Evolutionary conservation across 2,113 vertebrate species (phyloP), one percentile per base, ranked within the genome.

Genomic region (Speoplatyrhinus poulsoni): DNA sequence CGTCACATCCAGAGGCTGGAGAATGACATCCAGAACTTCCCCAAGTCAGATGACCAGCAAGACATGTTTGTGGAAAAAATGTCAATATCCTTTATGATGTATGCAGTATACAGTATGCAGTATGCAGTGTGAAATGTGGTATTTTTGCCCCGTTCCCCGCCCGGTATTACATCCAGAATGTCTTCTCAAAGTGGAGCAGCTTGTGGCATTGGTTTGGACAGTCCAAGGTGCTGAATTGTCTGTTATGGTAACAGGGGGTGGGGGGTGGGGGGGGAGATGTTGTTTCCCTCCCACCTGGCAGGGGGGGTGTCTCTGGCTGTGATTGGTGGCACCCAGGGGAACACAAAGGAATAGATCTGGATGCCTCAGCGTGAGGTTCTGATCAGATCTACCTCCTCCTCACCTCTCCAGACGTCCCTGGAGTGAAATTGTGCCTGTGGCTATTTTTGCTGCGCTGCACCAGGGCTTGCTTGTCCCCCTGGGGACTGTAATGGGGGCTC

Each of bases 31-130:
- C 66, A 93, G 85, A 96, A 94, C 55, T 98, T 98, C 80, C 94
- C 95, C 0, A 92, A 97, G 84, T 92, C 82, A 3, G 92, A 96
- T 10, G 94, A 96, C 69, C 78, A 79, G 1, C 92, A 91, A n/a
- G 97, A 99, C 88, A 98, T 96, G 91, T 99, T 99, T 91, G 95
- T 99, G 32, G 93, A 96, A 84, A 99, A 98, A 85, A 95, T 99
- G 96, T 94, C 82, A 9, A 99, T 99, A 99, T 99, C 97, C 98
- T 99, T 99, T 94, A 71, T 61, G 47, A 16, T 2, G 9, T 78
- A 66, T 62, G n/a, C 1, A 56, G 12, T 57, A 5, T 16, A 47
- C 48, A 49, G 48, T 49, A 49, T 6, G 3, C 26, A 32, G 36
- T 41, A 41, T 26, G 26, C 36, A 41, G 3, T 5, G 36, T 41